phyloP scores from a whole-genome alignment of 2,888 invertebrate species.

The Pristionchus japonicus region DNA sequence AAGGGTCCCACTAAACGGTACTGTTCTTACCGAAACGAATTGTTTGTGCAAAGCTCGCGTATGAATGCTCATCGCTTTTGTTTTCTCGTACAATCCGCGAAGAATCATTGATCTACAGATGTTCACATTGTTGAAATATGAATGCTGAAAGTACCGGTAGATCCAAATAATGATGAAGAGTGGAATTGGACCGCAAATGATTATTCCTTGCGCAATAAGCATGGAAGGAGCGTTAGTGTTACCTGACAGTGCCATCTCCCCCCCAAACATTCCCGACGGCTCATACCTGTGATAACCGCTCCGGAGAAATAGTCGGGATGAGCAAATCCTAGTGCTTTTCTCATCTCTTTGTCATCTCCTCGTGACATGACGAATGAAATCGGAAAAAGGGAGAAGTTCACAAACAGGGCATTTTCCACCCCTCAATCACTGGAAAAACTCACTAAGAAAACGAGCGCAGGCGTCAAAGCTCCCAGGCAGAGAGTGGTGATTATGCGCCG shows the following conservation, averaged over 20 bases:
- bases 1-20: too few species aligned
- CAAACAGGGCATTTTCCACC: background rate
- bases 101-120: background rate
- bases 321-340: background rate
- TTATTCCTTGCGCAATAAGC: background rate
- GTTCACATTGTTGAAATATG: background rate
- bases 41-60: background rate
- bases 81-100: background rate
- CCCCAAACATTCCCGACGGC: too few species aligned
- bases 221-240: background rate
- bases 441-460: slow-evolving; percentile 10
- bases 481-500: background rate
- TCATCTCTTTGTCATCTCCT: background rate
- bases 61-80: background rate
- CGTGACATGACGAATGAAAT: background rate
- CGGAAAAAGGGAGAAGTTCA: background rate
- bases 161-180: background rate
- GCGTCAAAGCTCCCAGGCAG: background rate
- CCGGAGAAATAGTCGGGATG: background rate
- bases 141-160: background rate
- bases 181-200: background rate
- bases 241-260: background rate
- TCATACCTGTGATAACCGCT: background rate
- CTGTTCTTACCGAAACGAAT: background rate
- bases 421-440: background rate